Percentiles rank a stretch among this genome's conserved stretches.
Conservation (phyloP, 2,113 vertebrate species). For the Lampris incognitus region DNA sequence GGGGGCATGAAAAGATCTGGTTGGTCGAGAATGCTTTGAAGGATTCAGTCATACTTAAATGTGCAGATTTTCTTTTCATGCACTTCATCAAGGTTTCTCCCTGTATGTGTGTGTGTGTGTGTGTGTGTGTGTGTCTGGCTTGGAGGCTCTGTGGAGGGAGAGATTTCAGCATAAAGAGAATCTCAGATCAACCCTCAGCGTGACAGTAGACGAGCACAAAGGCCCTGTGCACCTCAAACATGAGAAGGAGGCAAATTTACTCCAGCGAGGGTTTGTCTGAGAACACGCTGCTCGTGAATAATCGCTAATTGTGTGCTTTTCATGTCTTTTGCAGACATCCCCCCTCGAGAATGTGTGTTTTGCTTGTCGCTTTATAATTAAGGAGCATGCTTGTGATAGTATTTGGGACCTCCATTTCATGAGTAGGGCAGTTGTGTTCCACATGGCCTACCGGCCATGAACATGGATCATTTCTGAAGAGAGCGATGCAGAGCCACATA, state of each 20-base stretch:
- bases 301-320: neutral
- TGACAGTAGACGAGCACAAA: constrained; percentile 73
- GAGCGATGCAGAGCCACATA: constrained; percentile 32
- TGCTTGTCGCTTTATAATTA: constrained; percentile 16
- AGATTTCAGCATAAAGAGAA: constrained; percentile 79
- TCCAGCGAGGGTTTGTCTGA: constrained; percentile 27
- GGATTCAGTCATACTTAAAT: constrained; percentile 73
- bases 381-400: constrained; percentile 13
- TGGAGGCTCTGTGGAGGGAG: constrained; percentile 51
- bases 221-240: constrained; percentile 55
- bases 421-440: constrained; percentile 16
- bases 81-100: constrained; percentile 71
- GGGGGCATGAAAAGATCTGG: constrained; percentile 41
- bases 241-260: constrained; percentile 42
- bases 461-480: constrained; percentile 22
- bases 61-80: constrained; percentile 71
- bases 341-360: neutral
- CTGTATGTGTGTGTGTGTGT: neutral
- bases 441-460: constrained; percentile 16
- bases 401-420: neutral
- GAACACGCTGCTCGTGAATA: constrained; percentile 11
- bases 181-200: constrained; percentile 72
- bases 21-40: constrained; percentile 76
- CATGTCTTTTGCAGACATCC: neutral
- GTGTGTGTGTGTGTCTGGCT: constrained; percentile 52